phyloP scores from a whole-genome alignment of 37 sponge, comb jelly and placozoan species.

The Beroe ovata region DNA sequence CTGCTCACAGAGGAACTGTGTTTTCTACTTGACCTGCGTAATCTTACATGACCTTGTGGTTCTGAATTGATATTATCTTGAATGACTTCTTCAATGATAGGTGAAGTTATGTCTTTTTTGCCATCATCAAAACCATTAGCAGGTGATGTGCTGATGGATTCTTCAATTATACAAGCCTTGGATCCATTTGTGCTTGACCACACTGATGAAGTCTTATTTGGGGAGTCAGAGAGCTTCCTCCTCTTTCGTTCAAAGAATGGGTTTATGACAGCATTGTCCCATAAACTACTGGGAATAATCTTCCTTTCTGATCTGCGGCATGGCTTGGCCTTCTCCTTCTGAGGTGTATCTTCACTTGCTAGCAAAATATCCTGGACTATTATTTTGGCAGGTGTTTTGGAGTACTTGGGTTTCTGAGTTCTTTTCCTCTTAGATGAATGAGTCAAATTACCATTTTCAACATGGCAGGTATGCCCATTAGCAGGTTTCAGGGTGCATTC shows the following conservation, averaged over 20 bases:
- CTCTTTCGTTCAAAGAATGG: conserved; percentile 62
- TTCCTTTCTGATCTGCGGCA: conserved; percentile 53
- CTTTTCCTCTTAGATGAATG: conserved; percentile 13
- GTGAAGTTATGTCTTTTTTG: background rate
- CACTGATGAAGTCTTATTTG: background rate
- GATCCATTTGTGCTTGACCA: background rate
- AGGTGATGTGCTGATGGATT: background rate
- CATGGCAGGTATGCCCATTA: background rate
- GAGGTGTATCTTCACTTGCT: background rate
- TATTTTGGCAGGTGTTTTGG: background rate
- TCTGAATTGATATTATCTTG: background rate
- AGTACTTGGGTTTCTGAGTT: conserved; percentile 10
- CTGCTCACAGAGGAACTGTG: conserved; percentile 54
- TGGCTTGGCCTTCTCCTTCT: background rate
- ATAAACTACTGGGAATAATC: conserved; percentile 50
- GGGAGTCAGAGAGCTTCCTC: conserved; percentile 13
- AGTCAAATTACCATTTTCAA: background rate
- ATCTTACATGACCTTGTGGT: conserved; percentile 25
- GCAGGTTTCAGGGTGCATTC: background rate
- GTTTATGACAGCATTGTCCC: conserved; percentile 64
- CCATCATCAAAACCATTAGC: background rate
- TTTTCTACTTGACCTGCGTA: conserved; percentile 32
- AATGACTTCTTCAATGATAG: background rate
- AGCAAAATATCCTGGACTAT: conserved; percentile 13
- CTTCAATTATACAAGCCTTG: background rate